phyloP scores from a whole-genome alignment of 2,797 vertebrate species.

The Clarias pachynema region DNA sequence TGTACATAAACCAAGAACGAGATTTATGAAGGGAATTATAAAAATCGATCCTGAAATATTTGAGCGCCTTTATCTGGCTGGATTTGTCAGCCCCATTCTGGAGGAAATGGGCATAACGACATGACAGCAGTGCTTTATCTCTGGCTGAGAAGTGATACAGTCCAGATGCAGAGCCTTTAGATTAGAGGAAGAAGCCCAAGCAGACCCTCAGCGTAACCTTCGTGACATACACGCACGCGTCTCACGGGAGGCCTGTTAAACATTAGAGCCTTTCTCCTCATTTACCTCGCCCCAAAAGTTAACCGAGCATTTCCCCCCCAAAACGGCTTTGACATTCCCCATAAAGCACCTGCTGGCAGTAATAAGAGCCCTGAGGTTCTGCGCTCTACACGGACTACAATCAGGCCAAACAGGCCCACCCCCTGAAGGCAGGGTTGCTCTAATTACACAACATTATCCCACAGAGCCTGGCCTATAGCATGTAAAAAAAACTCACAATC shows the following conservation, averaged over 20 bases:
- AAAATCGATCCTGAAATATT: slow-evolving; percentile 68
- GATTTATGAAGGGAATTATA: slow-evolving; percentile 78
- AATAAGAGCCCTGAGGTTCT: slow-evolving; percentile 67
- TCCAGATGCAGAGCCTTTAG: slow-evolving; percentile 22
- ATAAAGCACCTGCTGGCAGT: slow-evolving; percentile 72
- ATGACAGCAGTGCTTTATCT: slow-evolving; percentile 35
- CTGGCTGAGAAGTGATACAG: slow-evolving; percentile 40
- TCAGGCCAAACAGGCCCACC: slow-evolving; percentile 39
- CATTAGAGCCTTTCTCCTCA: slow-evolving; percentile 28
- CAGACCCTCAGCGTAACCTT: slow-evolving; percentile 23
- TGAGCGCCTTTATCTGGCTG: slow-evolving; percentile 71
- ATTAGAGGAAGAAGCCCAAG: slow-evolving; percentile 20
- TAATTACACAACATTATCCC: slow-evolving; percentile 56
- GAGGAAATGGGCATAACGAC: slow-evolving; percentile 8
- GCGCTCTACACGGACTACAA: slow-evolving; percentile 54
- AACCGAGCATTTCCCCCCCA: slow-evolving; percentile 42
- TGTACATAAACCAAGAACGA: slow-evolving; percentile 74
- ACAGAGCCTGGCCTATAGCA: slow-evolving; percentile 30
- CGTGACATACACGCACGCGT: background rate
- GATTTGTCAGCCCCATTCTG: slow-evolving; percentile 66
- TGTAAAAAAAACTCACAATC: slow-evolving; percentile 15
- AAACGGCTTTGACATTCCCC: slow-evolving; percentile 62
- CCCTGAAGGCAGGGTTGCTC: slow-evolving; percentile 42
- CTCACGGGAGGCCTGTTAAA: slow-evolving; percentile 33
- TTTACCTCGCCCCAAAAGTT: slow-evolving; percentile 55